Evolutionary conservation across 2,888 invertebrate genomes (phyloP).

Genomic region (Lycaena phlaeas): DNA sequence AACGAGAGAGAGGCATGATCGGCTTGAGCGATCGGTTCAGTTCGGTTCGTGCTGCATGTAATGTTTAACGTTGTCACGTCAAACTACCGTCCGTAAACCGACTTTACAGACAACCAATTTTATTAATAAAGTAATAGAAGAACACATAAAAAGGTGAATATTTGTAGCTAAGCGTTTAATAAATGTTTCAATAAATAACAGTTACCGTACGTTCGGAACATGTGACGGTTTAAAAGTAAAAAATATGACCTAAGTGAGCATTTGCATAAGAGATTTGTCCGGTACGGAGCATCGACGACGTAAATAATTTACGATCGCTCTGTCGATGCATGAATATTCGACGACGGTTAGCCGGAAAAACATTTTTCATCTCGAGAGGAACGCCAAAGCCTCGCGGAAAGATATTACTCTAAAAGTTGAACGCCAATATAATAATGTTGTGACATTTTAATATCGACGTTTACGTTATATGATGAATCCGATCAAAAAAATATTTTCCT

Average conservation of each 20-base stretch:
- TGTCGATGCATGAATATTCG: slow-evolving; percentile 48
- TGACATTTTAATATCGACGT: slow-evolving; percentile 54
- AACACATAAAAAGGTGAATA: too few species aligned
- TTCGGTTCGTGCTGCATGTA: too few species aligned
- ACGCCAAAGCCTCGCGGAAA: slow-evolving; percentile 34
- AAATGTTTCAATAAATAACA: too few species aligned
- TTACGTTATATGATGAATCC: slow-evolving; percentile 41
- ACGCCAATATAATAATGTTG: slow-evolving; percentile 51
- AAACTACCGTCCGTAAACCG: too few species aligned
- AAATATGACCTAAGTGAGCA: slow-evolving; percentile 25
- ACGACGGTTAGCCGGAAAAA: slow-evolving; percentile 40
- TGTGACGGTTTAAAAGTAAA: slow-evolving; percentile 11
- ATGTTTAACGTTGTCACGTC: too few species aligned
- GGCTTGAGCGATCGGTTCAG: too few species aligned
- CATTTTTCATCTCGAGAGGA: slow-evolving; percentile 48
- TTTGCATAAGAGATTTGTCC: slow-evolving; percentile 32
- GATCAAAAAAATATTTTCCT: too few species aligned
- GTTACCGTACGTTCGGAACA: background rate
- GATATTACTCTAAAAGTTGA: slow-evolving; percentile 55
- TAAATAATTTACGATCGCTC: slow-evolving; percentile 46
- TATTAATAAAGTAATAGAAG: too few species aligned
- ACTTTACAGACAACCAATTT: too few species aligned
- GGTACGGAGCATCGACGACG: slow-evolving; percentile 36
- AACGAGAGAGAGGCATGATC: too few species aligned
- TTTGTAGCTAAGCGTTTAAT: too few species aligned